phyloP scores from a whole-genome alignment of 2,797 vertebrate genomes.

The Anguilla marmorata region DNA sequence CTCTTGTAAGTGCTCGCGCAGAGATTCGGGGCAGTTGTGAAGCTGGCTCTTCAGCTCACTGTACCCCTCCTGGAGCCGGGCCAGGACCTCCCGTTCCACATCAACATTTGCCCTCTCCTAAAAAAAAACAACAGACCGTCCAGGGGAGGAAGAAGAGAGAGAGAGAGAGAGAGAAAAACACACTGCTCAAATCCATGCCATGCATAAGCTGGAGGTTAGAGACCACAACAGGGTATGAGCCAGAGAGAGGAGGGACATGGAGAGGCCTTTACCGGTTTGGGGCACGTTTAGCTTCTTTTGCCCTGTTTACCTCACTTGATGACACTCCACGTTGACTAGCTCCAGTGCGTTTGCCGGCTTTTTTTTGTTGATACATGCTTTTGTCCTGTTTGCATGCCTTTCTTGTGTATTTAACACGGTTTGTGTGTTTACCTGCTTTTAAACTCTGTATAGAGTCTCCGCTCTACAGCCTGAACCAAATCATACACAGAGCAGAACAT shows the following conservation, averaged over 20 bases:
- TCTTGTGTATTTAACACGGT: background rate
- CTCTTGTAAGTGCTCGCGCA: slow-evolving; percentile 93
- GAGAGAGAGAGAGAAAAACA: slow-evolving; percentile 63
- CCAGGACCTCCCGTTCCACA: slow-evolving; percentile 87
- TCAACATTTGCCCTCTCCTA: slow-evolving; percentile 96
- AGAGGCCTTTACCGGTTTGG: background rate
- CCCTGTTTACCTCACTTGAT: background rate
- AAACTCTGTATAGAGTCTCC: background rate
- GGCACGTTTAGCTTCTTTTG: too few relatives aligned
- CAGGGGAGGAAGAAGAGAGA: slow-evolving; percentile 53
- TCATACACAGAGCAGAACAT: slow-evolving; percentile 29
- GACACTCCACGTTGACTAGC: background rate
- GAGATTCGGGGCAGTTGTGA: slow-evolving; percentile 94
- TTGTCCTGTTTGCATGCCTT: background rate
- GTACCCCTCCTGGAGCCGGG: slow-evolving; percentile 86
- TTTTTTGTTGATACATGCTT: background rate
- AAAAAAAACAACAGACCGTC: slow-evolving; percentile 67
- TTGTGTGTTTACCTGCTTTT: too few relatives aligned
- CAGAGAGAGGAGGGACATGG: slow-evolving; percentile 37
- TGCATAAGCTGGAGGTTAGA: slow-evolving; percentile 58
- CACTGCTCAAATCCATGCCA: slow-evolving; percentile 74
- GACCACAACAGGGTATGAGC: slow-evolving; percentile 39
- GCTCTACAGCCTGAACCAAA: slow-evolving; percentile 13
- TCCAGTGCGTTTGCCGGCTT: background rate
- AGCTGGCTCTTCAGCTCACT: slow-evolving; percentile 94